phyloP scores from a whole-genome alignment of 2,797 vertebrate genomes.

The Anolis apletophallus region DNA sequence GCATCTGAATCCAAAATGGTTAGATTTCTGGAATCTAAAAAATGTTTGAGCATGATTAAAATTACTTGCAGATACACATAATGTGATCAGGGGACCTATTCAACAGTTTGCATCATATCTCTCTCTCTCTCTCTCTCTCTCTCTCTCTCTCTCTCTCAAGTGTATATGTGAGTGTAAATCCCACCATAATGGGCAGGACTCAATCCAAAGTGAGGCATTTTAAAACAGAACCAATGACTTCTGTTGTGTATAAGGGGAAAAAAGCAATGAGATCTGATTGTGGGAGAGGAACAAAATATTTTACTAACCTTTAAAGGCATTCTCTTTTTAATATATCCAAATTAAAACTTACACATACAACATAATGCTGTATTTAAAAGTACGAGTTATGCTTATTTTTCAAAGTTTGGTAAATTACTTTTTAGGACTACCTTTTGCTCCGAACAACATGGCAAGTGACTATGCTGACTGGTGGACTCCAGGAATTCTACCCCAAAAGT shows the following conservation, averaged over 20 bases:
- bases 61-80: neutral
- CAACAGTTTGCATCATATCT: neutral
- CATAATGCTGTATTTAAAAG: neutral
- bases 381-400: neutral
- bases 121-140: neutral
- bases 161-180: neutral
- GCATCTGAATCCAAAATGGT: neutral
- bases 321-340: neutral
- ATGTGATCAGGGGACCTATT: conserved; percentile 6
- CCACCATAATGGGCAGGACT: neutral
- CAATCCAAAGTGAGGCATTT: neutral
- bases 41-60: conserved; percentile 13
- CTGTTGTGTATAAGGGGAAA: no score
- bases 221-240: neutral
- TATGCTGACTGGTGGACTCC: no score
- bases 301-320: neutral
- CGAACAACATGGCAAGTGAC: no score
- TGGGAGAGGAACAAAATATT: neutral
- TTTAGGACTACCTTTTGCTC: no score
- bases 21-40: neutral
- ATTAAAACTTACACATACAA: neutral
- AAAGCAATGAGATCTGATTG: neutral
- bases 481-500: no score
- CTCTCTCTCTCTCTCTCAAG: neutral
- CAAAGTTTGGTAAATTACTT: neutral